Evolutionary conservation across 2,797 vertebrate species (phyloP), one percentile per base, ranked within the genome.

Genomic region (Coracias cyanogaster): DNA sequence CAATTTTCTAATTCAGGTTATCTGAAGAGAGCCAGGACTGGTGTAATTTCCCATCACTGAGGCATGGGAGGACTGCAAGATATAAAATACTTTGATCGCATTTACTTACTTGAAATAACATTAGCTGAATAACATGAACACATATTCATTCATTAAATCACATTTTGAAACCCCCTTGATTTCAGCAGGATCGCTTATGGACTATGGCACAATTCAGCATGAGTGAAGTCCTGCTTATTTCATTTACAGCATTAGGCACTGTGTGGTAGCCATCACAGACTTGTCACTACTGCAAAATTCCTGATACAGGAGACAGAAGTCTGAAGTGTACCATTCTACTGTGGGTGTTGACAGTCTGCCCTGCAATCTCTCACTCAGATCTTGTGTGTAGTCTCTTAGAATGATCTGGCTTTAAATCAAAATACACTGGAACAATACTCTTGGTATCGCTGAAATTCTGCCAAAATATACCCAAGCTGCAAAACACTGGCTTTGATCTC

Each of bases 331-430:
- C 24, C 46, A 45, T 83, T 86, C 55, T 83, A 12, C 69, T 51
- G n/a, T 16, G 21, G 31, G 22, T 86, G 86, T 85, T 78, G 57
- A 54, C 84, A 69, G 82, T 69, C 82, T 55, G 46, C 64, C 60
- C n/a, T 82, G 82, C 86, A 54, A 85, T 78, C 61, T 83, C 96
- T 91, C 58, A 82, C 7, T 81, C 58, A 60, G 41, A 67, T 83
- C 54, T 91, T 77, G 41, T 57, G 35, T 55, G 77, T 57, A 92
- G 48, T 71, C 62, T 85, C 31, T 62, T 57, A 93, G 86, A 74
- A 51, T 31, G 46, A 83, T 82, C 45, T 92, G 93, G 93, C 93
- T 91, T 91, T 43, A 82, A 66, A 91, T 64, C 46, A 89, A 89
- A 31, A 79, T 72, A 26, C 74, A 41, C 43, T 82, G 41, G 90